phyloP scores from a whole-genome alignment of 2,797 vertebrate species.

The Gallirallus australis region DNA sequence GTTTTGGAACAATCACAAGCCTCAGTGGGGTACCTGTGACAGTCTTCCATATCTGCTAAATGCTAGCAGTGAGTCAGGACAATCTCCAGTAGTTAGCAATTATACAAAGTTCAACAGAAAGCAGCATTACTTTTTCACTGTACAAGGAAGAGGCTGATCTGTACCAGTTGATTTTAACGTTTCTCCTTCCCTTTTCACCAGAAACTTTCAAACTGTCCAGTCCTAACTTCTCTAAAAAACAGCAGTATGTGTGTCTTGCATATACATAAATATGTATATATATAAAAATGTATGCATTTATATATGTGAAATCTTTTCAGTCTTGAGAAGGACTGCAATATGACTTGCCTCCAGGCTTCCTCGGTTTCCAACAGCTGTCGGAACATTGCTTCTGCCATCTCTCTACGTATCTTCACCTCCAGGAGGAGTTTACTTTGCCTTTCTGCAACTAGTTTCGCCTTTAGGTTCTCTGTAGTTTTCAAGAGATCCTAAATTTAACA shows the following conservation, averaged over 20 bases:
- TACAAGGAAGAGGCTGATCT: not conserved
- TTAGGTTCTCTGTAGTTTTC: slow-evolving; percentile 82
- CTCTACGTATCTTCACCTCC: slow-evolving; percentile 91
- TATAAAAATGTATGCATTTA: not conserved
- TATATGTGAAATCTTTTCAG: not conserved
- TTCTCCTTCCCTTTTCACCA: not conserved
- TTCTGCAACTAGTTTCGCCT: slow-evolving; percentile 83
- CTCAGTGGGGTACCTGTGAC: not conserved
- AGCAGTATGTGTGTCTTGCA: fast-evolving
- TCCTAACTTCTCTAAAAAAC: not conserved
- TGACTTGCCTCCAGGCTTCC: slow-evolving; percentile 82
- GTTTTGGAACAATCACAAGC: not conserved
- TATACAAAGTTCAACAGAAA: not conserved
- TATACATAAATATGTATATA: not conserved
- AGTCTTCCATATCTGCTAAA: not conserved
- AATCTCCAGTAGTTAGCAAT: not conserved
- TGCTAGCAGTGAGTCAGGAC: not conserved
- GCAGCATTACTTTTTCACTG: not conserved
- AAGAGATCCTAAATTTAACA: slow-evolving; percentile 81
- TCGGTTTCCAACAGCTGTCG: slow-evolving; percentile 88
- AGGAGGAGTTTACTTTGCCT: slow-evolving; percentile 84
- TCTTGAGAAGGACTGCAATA: not conserved
- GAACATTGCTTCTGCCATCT: slow-evolving; percentile 93
- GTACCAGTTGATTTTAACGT: not conserved
- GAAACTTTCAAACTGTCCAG: not conserved